These are phyloP conservation scores for Heteromurus nitidus DNA, from an alignment of 2,888 invertebrate genomes.

Conservation along the genomic window DNA sequence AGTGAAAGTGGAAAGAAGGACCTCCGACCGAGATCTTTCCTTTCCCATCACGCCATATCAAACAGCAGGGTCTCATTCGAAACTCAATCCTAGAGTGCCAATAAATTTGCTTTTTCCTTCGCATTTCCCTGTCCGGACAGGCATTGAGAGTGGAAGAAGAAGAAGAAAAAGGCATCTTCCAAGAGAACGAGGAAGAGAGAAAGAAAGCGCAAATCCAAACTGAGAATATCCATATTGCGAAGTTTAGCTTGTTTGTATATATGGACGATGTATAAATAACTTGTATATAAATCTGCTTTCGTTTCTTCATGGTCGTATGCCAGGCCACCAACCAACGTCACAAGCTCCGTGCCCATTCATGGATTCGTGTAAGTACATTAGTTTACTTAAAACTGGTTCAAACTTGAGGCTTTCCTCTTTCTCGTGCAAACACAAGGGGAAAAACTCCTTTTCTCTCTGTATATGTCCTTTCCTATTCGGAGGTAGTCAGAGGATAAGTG, in stretches of 20 bases:
- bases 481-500: too few relatives aligned
- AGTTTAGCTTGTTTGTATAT: not conserved
- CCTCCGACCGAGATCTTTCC: slow-evolving; percentile 57
- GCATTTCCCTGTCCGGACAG: slow-evolving; percentile 44
- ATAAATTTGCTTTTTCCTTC: slow-evolving; percentile 56
- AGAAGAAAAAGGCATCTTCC: slow-evolving; percentile 12
- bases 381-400: slow-evolving; percentile 10
- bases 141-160: slow-evolving; percentile 32
- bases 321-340: too few relatives aligned
- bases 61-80: slow-evolving; percentile 56
- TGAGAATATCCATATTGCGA: slow-evolving; percentile 26
- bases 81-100: slow-evolving; percentile 59
- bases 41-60: slow-evolving; percentile 56
- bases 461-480: too few relatives aligned
- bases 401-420: not conserved
- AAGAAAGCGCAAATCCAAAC: slow-evolving; percentile 36
- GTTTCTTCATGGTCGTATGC: too few relatives aligned
- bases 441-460: not conserved
- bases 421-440: not conserved
- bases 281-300: too few relatives aligned
- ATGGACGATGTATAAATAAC: too few relatives aligned
- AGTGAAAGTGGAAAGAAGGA: slow-evolving; percentile 54
- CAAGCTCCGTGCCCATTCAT: too few relatives aligned
- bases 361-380: too few relatives aligned
- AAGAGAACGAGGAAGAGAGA: slow-evolving; percentile 12